phyloP scores from a whole-genome alignment of 2,888 invertebrate genomes.

The Agriopis leucophaearia region DNA sequence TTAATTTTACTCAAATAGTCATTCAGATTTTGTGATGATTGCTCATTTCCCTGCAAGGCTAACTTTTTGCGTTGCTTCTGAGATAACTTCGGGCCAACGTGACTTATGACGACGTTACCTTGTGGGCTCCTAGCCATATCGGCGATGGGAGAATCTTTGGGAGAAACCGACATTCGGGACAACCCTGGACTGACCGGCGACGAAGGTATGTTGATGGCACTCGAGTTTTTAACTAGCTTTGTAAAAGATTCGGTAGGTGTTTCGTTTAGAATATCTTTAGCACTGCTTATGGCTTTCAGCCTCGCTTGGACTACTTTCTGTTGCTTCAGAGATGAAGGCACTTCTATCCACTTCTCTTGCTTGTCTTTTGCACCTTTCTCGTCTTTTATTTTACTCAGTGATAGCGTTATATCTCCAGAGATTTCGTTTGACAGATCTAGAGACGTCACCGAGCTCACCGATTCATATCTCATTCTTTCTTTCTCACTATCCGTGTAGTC shows the following conservation, averaged over 20 bases:
- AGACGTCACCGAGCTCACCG: constrained; percentile 75
- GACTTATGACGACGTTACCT: constrained; percentile 72
- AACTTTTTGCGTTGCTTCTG: constrained; percentile 89
- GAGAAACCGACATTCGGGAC: constrained; percentile 71
- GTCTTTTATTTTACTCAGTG: constrained; percentile 71
- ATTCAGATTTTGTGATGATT: constrained; percentile 62
- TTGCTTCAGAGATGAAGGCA: constrained; percentile 77
- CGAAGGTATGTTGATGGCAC: constrained; percentile 58
- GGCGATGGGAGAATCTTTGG: constrained; percentile 64
- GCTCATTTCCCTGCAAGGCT: constrained; percentile 77
- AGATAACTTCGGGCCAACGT: constrained; percentile 85
- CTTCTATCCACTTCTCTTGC: constrained; percentile 80
- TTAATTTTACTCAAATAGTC: constrained; percentile 65
- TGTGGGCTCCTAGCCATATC: constrained; percentile 67
- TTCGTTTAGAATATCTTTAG: constrained; percentile 76
- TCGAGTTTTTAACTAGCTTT: constrained; percentile 69
- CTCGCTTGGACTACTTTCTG: constrained; percentile 81
- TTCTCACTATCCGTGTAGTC: constrained; percentile 80
- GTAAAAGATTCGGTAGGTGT: constrained; percentile 70
- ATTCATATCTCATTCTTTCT: constrained; percentile 76
- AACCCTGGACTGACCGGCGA: constrained; percentile 53
- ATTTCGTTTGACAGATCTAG: constrained; percentile 73
- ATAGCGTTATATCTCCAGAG: constrained; percentile 75
- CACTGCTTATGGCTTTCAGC: constrained; percentile 74
- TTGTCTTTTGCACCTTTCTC: constrained; percentile 64